Base-by-base conservation (phyloP, 1,140 invertebrate genomes). In the Pomacea maculata region DNA sequence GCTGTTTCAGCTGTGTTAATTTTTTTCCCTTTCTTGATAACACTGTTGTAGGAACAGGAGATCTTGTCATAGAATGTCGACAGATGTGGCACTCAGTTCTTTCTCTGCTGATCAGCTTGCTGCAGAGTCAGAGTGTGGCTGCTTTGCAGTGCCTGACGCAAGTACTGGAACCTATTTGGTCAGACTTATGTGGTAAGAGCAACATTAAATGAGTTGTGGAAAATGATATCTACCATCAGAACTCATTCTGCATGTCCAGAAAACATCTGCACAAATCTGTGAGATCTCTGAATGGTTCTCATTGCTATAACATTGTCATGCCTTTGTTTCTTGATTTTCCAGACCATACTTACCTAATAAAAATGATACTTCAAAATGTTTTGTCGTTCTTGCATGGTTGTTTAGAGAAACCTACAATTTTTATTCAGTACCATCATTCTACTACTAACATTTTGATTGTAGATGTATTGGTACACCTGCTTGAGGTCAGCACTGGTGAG, bases 141-240 rank as follows among this genome's bases (percentile, higher is more conserved):
- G 85, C 88, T 63, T 79, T 90, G 10, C 71, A 85, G 21, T 79
- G 83, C 21, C 65, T 89, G 17, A 85, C 86, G 1, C 63, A 80
- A 14, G 85, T 86, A 19, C 75, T 89, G 14, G 82, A 79, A 52
- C 87, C 87, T 57, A 80, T 88, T n/a, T 90, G 89, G 89, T 15
- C 73, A 55, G 80, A 84, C n/a, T 75, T 88, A 10, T 82, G 80
- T 68, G 87, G 88, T 89, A 74, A 82, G 81, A 80, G 34, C 5
- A 75, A 52, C 63, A 21, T 61, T 61, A 11, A 14, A 17, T 61
- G 57, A 45, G 34, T 45, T 45, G 34, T 45, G 34, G 34, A 45
- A 45, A 45, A 45, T 45, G 34, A 45, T 45, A 45, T 45, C 34
- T 45, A 45, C 34, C 34, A 45, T 45, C 34, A 45, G 34, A 45